These are phyloP conservation scores for Drosophila teissieri DNA, from an alignment of 1,140 invertebrate genomes.

Conservation along the genomic window DNA sequence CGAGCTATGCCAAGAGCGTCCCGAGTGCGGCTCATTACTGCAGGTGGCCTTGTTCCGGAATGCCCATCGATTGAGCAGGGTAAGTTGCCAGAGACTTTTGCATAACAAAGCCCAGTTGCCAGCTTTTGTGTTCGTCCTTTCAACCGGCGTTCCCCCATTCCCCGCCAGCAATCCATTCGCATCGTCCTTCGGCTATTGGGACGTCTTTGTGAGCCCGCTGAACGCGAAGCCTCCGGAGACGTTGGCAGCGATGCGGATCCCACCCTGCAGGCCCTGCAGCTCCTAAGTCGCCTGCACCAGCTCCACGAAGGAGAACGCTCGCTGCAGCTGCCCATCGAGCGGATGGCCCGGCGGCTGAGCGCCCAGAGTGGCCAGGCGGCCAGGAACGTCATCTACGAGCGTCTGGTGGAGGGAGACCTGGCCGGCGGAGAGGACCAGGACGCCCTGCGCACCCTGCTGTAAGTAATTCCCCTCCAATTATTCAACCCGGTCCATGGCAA, in stretches of 20 bases:
- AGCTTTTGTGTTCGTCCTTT: constrained; percentile 13
- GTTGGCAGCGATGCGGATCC: constrained; percentile 9
- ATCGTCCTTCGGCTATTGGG: constrained; percentile 60
- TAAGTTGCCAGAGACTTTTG: constrained; percentile 56
- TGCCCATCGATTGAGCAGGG: constrained; percentile 55
- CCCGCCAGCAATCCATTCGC: constrained; percentile 64
- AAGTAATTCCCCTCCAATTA: constrained; percentile 50
- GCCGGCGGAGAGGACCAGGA: constrained; percentile 64
- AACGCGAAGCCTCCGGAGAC: constrained; percentile 12
- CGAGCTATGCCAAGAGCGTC: constrained; percentile 75
- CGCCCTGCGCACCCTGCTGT: constrained; percentile 58
- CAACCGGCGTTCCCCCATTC: background rate
- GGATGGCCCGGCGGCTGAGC: constrained; percentile 49
- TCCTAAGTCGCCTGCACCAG: constrained; percentile 70
- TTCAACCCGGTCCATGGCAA: constrained; percentile 9
- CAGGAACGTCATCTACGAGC: constrained; percentile 54
- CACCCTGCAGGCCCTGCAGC: constrained; percentile 53
- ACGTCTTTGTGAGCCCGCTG: constrained; percentile 41
- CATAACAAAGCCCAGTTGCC: constrained; percentile 52
- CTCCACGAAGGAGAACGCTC: constrained; percentile 58
- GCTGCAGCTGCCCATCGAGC: constrained; percentile 61
- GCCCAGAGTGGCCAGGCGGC: constrained; percentile 37
- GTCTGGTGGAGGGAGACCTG: constrained; percentile 51
- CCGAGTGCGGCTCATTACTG: constrained; percentile 77
- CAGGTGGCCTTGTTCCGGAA: constrained; percentile 57